Conservation (phyloP, 2,888 invertebrate species). For the Oxytorus armatus region DNA sequence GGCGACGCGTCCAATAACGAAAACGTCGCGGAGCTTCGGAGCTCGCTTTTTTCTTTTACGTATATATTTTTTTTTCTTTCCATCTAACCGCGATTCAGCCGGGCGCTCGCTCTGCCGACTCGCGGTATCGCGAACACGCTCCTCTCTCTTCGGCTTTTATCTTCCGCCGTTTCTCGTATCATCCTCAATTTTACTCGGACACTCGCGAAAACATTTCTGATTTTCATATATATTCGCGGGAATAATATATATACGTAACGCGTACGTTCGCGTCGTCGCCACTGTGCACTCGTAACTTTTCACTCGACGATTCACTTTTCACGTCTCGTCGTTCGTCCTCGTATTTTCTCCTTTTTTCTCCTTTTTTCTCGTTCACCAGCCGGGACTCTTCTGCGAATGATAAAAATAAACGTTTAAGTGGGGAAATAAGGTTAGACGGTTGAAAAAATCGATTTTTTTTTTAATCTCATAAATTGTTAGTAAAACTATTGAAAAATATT, state of each 20-base stretch:
- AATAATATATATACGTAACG: constrained; percentile 42
- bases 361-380: neutral
- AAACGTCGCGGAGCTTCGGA: no score
- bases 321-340: no score
- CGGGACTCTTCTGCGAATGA: constrained; percentile 1
- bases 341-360: neutral
- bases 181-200: constrained; percentile 42
- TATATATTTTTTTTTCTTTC: constrained; percentile 29
- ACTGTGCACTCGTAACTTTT: constrained; percentile 60
- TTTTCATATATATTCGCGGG: neutral
- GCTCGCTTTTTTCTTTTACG: no score
- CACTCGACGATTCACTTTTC: no score
- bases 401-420: constrained; percentile 9
- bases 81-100: neutral
- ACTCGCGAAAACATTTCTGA: constrained; percentile 40
- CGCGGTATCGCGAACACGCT: neutral
- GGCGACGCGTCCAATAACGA: no score
- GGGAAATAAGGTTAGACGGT: no score
- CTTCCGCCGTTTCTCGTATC: constrained; percentile 62
- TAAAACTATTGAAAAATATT: no score
- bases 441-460: no score
- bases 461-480: no score
- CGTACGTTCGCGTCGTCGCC: constrained; percentile 45
- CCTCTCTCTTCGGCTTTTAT: constrained; percentile 4
- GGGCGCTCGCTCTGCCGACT: neutral